Conservation (phyloP, 1,140 invertebrate genomes). For the Probaryconus sp. region DNA sequence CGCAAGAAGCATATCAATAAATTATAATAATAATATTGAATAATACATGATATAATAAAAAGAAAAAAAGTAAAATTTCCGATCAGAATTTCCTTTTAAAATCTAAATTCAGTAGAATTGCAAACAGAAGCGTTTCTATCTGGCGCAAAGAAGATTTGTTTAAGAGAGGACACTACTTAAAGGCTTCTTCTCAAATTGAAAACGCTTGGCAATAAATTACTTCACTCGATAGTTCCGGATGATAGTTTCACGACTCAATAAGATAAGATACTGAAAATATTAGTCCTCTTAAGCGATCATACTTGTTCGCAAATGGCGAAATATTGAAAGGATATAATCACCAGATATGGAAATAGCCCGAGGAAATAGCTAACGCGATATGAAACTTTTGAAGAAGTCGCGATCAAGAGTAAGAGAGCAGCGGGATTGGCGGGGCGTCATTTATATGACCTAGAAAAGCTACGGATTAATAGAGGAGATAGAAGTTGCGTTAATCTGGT, state of each 20-base stretch:
- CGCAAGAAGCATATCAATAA: too few relatives aligned
- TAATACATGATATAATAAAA: too few relatives aligned
- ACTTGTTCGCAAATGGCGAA: constrained; percentile 27
- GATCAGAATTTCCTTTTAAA: too few relatives aligned
- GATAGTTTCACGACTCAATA: constrained; percentile 14
- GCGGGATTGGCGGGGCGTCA: constrained; percentile 25
- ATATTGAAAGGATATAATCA: constrained; percentile 48
- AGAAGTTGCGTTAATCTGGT: constrained; percentile 19
- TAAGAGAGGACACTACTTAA: constrained; percentile 5
- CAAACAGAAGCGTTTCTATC: too few relatives aligned
- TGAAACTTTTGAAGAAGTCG: constrained; percentile 39
- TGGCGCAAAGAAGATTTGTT: not conserved
- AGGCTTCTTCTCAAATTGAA: not conserved
- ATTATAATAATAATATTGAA: too few relatives aligned
- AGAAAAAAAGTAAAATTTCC: too few relatives aligned
- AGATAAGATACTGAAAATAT: constrained; percentile 29
- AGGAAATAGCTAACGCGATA: constrained; percentile 36
- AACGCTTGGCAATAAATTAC: constrained; percentile 13
- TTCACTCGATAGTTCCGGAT: constrained; percentile 13
- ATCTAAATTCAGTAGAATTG: too few relatives aligned
- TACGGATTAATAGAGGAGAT: constrained; percentile 31
- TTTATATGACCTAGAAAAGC: constrained; percentile 43
- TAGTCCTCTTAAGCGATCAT: constrained; percentile 18
- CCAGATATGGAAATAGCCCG: constrained; percentile 43
- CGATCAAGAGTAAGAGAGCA: constrained; percentile 26